Evolutionary conservation across 2,888 invertebrate genomes (phyloP).

Genomic region (Drosophila kanekoi): DNA sequence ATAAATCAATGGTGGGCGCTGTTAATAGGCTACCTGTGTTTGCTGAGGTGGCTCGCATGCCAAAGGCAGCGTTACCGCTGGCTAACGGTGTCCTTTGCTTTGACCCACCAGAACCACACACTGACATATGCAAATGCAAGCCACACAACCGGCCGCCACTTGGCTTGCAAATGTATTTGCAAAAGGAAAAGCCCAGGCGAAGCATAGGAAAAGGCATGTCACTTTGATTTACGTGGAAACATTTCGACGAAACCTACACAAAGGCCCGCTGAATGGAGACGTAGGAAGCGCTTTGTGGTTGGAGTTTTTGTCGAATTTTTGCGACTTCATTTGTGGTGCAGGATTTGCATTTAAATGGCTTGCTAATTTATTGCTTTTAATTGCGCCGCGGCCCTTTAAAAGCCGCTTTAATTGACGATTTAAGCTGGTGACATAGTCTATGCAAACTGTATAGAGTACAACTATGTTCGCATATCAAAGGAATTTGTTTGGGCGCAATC

Average conservation of each 20-base stretch:
- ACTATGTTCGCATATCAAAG: constrained; percentile 52
- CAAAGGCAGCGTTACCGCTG: constrained; percentile 23
- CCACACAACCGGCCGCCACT: constrained; percentile 36
- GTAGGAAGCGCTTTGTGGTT: constrained; percentile 22
- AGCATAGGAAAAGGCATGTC: constrained; percentile 57
- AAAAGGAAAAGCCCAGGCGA: constrained; percentile 1
- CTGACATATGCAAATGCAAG: constrained; percentile 38
- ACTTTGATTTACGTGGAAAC: constrained; percentile 75
- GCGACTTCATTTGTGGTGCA: constrained; percentile 47
- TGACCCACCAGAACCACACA: background rate
- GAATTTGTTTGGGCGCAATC: constrained; percentile 51
- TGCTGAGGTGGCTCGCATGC: constrained; percentile 44
- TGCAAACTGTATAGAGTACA: constrained; percentile 34
- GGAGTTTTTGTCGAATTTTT: constrained; percentile 41
- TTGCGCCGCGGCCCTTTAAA: constrained; percentile 34
- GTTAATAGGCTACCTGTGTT: constrained; percentile 69
- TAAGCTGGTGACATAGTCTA: constrained; percentile 41
- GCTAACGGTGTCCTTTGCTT: constrained; percentile 24
- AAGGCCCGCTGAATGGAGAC: constrained; percentile 24
- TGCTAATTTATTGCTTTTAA: constrained; percentile 70
- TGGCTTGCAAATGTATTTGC: constrained; percentile 34
- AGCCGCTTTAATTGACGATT: constrained; percentile 49
- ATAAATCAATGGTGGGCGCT: constrained; percentile 69
- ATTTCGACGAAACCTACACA: constrained; percentile 17
- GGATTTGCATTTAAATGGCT: constrained; percentile 67